Base-by-base conservation (phyloP, 2,113 vertebrate species). In the Stictonetta naevosa region DNA sequence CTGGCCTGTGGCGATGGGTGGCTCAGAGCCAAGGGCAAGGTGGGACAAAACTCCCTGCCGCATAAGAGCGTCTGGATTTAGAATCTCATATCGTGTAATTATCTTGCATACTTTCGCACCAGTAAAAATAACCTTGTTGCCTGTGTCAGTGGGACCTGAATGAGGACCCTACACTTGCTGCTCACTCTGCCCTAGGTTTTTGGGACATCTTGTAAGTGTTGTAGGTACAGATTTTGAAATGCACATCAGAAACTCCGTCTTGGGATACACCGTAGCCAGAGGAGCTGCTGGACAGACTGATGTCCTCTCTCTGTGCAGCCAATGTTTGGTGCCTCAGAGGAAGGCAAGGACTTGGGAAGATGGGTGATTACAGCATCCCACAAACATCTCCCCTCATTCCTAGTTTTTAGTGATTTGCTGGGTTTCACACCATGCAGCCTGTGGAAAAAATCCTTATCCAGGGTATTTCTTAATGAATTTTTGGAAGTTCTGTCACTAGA, bases 21-120 rank as follows among this genome's bases (percentile, higher is more conserved):
- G 75, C 46, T 86, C 33, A 26, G 44, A 92, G 80, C 73, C 56
- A 77, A 72, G 55, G 88, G 42, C 76, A 67, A 53, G 46, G 76
- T 25, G 80, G 76, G 59, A 68, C 77, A 86, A 15, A 83, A 95
- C 52, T 82, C 29, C 64, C 52, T 75, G 14, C 60, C 84, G 52
- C 69, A 23, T 15, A 68, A 66, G 33, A 29, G 13, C 58, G 48
- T 63, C 77, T 59, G 50, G 69, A 74, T 93, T 94, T 90, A 75
- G 62, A 76, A 63, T 33, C 36, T 75, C 4, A 2, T 38, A 5
- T 46, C 5, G 2, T 59, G 15, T 53, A 83, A 91, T 77, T 75
- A 42, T 10, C 60, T 33, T 31, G 83, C 17, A 2, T 76, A 21
- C 33, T 59, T 93, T 77, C 74, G 38, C 84, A 72, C 48, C 15